Base-by-base conservation (phyloP, 1,140 invertebrate genomes). In the Pseudomyrmex cubaensis region DNA sequence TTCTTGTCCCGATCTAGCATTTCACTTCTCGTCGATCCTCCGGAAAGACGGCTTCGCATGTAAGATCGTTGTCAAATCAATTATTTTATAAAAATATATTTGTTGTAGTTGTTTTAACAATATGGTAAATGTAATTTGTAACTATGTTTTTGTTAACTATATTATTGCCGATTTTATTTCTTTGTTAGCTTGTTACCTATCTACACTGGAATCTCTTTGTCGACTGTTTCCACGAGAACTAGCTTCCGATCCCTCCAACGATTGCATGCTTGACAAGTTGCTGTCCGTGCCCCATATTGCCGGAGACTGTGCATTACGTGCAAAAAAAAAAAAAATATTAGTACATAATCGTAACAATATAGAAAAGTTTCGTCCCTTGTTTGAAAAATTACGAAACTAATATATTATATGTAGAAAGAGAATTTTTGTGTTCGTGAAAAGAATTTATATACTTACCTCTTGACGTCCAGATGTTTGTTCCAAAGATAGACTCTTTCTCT, bases 1-100 rank as follows among this genome's bases (percentile, higher is more conserved):
- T 97, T 97, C 88, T 98, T 98, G 13, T 94, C 93, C 72, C 95
- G 93, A 2, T 96, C 95, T 2, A 97, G 93, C 74, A 97, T 95
- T 89, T 98, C 97, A 92, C 97, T 98, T 90, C 97, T 97, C 0
- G 97, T 97, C 7, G 98, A 98, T 20, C 97, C 97, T 61, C 96
- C 97, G 0, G 97, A 98, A 67, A 98, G 93, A 63, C 97, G 96
- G 87, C 97, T 96, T 85, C 76, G 92, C 84, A 86, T 85, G 75
- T 22, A 59, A n/a, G 13, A 85, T 90, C 74, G 85, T 87, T 88
- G 57, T 48, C 5, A 48, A 83, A 52, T 59, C 35, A 35, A 62
- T 72, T 17, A 52, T 22, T 15, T 22, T 20, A 3, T 15, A 0
- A 61, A 52, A 2, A 13, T 74, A 10, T 66, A 48, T 44, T 17